phyloP scores from a whole-genome alignment of 2,113 vertebrate genomes.

The Phylloscopus whistleri region DNA sequence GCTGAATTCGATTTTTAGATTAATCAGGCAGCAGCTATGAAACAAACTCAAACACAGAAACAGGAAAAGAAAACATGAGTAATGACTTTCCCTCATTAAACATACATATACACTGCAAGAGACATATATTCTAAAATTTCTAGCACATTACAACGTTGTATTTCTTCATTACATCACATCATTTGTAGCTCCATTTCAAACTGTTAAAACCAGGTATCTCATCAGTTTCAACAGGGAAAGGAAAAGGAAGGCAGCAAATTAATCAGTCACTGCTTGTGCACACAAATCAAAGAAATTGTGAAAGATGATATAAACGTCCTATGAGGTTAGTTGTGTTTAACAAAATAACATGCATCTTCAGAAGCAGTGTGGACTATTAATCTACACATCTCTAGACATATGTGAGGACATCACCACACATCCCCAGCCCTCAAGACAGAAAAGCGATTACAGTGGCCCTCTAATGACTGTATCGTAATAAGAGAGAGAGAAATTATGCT shows the following conservation, averaged over 20 bases:
- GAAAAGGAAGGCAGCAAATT: neutral
- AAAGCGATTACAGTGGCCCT: neutral
- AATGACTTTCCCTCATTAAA: neutral
- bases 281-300: neutral
- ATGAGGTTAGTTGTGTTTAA: neutral
- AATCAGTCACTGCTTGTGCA: neutral
- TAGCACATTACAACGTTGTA: neutral
- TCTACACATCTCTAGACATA: neutral
- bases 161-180: neutral
- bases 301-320: neutral
- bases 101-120: neutral
- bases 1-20: neutral
- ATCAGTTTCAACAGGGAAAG: neutral
- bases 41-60: neutral
- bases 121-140: neutral
- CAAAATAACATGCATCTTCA: neutral
- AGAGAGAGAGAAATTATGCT: neutral
- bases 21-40: neutral
- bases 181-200: neutral
- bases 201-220: neutral
- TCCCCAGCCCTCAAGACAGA: neutral
- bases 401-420: neutral
- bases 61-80: neutral
- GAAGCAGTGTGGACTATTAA: neutral
- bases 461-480: neutral